These are phyloP conservation scores for Mimumesa dahlbomi DNA, from an alignment of 2,888 invertebrate genomes.

Conservation along the genomic window DNA sequence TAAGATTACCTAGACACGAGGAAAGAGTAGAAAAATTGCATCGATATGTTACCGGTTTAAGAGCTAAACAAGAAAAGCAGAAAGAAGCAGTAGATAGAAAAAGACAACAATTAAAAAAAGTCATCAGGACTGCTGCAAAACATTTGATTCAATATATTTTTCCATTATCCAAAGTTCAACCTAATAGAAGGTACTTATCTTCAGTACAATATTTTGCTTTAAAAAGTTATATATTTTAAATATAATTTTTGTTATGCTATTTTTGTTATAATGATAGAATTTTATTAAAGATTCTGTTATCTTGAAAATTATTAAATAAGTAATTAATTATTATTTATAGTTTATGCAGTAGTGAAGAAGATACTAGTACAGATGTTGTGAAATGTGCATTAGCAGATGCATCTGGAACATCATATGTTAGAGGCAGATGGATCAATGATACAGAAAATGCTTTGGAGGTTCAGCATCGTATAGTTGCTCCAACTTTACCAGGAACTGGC, in stretches of 20 bases:
- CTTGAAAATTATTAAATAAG: not conserved
- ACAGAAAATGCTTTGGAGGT: slow-evolving; percentile 86
- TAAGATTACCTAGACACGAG: slow-evolving; percentile 84
- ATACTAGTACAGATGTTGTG: slow-evolving; percentile 73
- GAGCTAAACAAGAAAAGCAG: slow-evolving; percentile 81
- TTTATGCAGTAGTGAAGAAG: slow-evolving; percentile 76
- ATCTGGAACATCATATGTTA: slow-evolving; percentile 89
- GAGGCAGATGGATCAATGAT: slow-evolving; percentile 89
- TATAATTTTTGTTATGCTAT: not conserved
- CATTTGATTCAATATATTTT: slow-evolving; percentile 87
- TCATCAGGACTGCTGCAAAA: slow-evolving; percentile 83
- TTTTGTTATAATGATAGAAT: too few relatives aligned
- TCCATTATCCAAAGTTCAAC: slow-evolving; percentile 83
- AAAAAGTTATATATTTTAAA: too few relatives aligned
- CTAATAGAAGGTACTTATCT: slow-evolving; percentile 78
- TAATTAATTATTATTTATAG: slow-evolving; percentile 48
- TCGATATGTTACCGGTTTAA: slow-evolving; percentile 82
- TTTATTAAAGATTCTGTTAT: too few relatives aligned
- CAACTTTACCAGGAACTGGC: slow-evolving; percentile 90
- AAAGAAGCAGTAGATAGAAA: slow-evolving; percentile 81
- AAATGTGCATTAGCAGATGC: slow-evolving; percentile 85
- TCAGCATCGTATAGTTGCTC: slow-evolving; percentile 90
- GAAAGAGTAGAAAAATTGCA: slow-evolving; percentile 84
- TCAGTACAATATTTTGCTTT: not conserved
- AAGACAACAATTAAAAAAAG: slow-evolving; percentile 83